These are phyloP conservation scores for Leguminivora glycinivorella DNA, from an alignment of 1,140 invertebrate species.

Conservation along the genomic window DNA sequence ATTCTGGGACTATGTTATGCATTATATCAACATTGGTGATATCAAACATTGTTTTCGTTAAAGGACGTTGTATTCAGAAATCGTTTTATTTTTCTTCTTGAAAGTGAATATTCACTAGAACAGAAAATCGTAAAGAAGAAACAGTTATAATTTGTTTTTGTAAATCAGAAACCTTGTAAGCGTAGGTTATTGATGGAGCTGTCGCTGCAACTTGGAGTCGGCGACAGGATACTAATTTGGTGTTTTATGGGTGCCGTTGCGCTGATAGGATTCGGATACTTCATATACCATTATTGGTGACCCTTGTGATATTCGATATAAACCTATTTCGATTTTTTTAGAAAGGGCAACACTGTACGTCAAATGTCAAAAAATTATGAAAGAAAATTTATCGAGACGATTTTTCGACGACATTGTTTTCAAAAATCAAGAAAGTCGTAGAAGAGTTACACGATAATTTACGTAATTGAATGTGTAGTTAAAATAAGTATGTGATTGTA, in stretches of 20 bases:
- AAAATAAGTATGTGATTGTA: conserved; percentile 43
- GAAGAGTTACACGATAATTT: conserved; percentile 9
- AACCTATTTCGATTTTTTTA: neutral
- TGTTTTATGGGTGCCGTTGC: neutral
- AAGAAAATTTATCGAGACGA: conserved; percentile 23
- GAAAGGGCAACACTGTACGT: neutral
- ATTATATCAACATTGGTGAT: no score
- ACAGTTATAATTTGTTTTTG: no score
- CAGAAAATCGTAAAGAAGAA: no score
- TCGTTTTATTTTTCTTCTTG: no score
- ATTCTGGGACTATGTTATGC: no score
- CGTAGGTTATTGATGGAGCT: no score
- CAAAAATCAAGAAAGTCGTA: conserved; percentile 2
- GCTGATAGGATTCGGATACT: neutral
- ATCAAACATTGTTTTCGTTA: no score
- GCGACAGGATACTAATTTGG: neutral
- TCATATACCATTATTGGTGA: neutral
- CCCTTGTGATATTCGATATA: neutral
- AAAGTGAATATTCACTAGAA: no score
- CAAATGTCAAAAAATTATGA: conserved; percentile 27
- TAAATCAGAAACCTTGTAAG: no score
- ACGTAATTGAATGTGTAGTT: neutral
- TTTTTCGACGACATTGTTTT: conserved; percentile 13
- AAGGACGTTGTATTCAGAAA: no score
- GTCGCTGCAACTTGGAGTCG: neutral